A percentile compares a stretch with the other conserved stretches of the same genome.
Evolutionary conservation across 2,113 vertebrate species (phyloP).

Genomic region (Gambusia affinis): DNA sequence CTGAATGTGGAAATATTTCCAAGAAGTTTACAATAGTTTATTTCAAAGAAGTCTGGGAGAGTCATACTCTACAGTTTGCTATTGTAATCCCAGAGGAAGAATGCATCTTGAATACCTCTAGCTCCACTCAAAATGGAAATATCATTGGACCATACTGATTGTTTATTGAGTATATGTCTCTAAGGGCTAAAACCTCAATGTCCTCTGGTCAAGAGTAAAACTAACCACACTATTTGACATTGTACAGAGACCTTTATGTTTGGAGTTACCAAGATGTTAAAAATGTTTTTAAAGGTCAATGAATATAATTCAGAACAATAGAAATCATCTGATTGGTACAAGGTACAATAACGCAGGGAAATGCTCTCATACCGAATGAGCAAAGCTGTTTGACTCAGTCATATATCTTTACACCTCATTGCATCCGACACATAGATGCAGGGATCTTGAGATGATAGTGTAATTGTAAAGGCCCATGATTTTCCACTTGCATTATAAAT

Average conservation of each 20-base stretch:
- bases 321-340: constrained; percentile 39
- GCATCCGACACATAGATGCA: constrained; percentile 42
- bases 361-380: constrained; percentile 56
- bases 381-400: constrained; percentile 43
- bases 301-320: constrained; percentile 20
- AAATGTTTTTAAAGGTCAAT: not conserved
- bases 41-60: no score
- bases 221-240: not conserved
- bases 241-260: not conserved
- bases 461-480: constrained; percentile 51
- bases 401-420: constrained; percentile 59
- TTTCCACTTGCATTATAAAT: constrained; percentile 64
- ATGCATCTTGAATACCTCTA: no score
- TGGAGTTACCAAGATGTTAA: not conserved
- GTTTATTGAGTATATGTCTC: not conserved
- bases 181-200: no score
- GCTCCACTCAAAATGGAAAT: not conserved
- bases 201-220: no score
- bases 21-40: no score
- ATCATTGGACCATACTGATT: not conserved
- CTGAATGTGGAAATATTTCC: no score
- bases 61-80: no score
- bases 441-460: constrained; percentile 40
- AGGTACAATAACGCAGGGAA: constrained; percentile 39
- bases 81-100: no score